Percentiles rank a stretch among this genome's conserved stretches.
Evolutionary conservation across 2,113 vertebrate species (phyloP).

Genomic region (Etheostoma spectabile): DNA sequence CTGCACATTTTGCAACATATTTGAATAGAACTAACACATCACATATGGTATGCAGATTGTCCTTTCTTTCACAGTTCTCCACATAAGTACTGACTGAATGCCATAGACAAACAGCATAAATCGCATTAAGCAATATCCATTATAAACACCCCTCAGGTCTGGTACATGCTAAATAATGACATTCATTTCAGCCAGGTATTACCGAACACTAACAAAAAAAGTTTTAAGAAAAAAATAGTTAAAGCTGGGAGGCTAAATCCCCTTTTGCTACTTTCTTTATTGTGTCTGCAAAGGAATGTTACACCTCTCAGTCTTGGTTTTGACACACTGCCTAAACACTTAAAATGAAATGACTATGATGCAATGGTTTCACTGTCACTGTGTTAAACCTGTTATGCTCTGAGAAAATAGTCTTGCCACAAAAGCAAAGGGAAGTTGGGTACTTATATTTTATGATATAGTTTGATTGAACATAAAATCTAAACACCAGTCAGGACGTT

Average conservation of each 20-base stretch:
- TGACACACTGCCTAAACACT: conserved; percentile 8
- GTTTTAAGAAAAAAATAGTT: background rate
- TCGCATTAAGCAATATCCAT: background rate
- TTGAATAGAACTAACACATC: background rate
- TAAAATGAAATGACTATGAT: background rate
- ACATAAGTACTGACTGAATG: background rate
- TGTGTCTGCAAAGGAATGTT: conserved; percentile 2
- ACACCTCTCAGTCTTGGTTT: background rate
- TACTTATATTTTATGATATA: background rate
- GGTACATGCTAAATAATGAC: conserved; percentile 1
- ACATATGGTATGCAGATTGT: background rate
- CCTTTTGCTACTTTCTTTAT: background rate
- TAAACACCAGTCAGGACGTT: background rate
- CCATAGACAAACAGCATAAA: background rate
- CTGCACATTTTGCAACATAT: background rate
- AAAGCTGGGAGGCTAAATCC: background rate
- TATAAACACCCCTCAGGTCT: background rate
- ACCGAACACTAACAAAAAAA: background rate
- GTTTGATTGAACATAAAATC: background rate
- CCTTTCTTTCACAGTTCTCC: background rate
- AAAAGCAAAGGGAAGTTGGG: background rate
- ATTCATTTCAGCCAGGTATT: background rate
- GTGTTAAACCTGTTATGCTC: background rate
- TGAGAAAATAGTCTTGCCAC: conserved; percentile 2
- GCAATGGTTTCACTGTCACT: background rate